Base-by-base conservation (phyloP, 92 coral and sea anemone species). In the Epizoanthus fatuus region DNA sequence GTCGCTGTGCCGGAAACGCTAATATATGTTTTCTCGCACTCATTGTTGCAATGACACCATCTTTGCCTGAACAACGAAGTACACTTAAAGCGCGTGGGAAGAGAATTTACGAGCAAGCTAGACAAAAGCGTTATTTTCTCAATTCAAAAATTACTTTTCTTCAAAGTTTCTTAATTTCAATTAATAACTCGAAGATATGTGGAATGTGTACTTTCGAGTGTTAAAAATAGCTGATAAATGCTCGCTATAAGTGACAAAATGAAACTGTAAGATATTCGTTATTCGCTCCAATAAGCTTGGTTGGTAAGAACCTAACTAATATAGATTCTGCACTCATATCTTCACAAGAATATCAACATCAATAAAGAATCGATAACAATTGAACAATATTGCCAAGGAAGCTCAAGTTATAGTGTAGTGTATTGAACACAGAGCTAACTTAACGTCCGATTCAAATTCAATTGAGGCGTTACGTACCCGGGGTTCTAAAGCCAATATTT, bases 51-150 rank as follows among this genome's bases (percentile, higher is more conserved):
- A 49, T 49, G 53, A 49, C 54, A 13, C 10, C 5, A 17, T 22
- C 13, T 51, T 8, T 63, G 69, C 62, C 15, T 45, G 40, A 51
- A 17, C 17, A 11, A 53, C 3, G 56, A 25, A 42, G 54, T 54
- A 51, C 58, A 74, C 82, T 77, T 60, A 17, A 54, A n/a, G 40
- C 44, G 70, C 70, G 69, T 77, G 42, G 82, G 82, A 77, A 77
- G 57, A 17, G 1, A 39, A 54, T 52, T 53, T 29, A 22, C 32
- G n/a, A 14, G 5, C 14, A 42, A 58, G 63, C 52, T 0, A 76
- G 25, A 74, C 67, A 32, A 42, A 57, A 60, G 55, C 3, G 55
- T 38, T 77, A 20, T 60, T 17, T 60, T 77, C 39, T 20, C 29
- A 19, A 77, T 77, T 77, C 58, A 53, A 0, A 58, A 77, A 77